Percentiles rank a stretch among this genome's conserved stretches.
phyloP scores from a whole-genome alignment of 1,140 invertebrate species.

The Achroia grisella region DNA sequence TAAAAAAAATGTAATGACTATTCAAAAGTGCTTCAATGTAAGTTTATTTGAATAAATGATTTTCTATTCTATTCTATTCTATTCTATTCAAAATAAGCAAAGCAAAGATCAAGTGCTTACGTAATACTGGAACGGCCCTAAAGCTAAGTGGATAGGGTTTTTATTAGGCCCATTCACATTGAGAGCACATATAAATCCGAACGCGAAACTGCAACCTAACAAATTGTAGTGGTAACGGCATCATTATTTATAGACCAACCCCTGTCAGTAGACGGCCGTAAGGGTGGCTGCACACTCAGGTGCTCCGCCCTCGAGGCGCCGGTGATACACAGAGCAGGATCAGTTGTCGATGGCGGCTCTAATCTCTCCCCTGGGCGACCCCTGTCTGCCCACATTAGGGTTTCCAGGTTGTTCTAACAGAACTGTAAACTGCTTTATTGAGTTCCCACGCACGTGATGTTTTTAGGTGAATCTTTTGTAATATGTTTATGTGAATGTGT shows the following conservation, averaged over 20 bases:
- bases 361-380: constrained; percentile 18
- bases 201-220: constrained; percentile 5
- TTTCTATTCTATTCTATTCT: too few relatives aligned
- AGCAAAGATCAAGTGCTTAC: too few relatives aligned
- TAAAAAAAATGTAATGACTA: too few relatives aligned
- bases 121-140: too few relatives aligned
- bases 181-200: constrained; percentile 6
- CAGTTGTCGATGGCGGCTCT: constrained; percentile 14
- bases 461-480: too few relatives aligned
- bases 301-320: not conserved
- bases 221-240: constrained; percentile 10
- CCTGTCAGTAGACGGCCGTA: not conserved
- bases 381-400: constrained; percentile 9
- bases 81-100: too few relatives aligned
- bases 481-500: too few relatives aligned
- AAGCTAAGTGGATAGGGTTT: constrained; percentile 2
- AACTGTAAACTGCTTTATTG: not conserved
- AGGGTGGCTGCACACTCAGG: not conserved
- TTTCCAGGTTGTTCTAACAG: constrained; percentile 1
- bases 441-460: not conserved
- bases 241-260: constrained; percentile 4
- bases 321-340: constrained; percentile 1
- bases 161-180: constrained; percentile 5
- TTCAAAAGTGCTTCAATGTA: too few relatives aligned
- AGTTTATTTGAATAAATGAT: too few relatives aligned